These are phyloP conservation scores for Heliothis virescens DNA, from an alignment of 1,140 invertebrate species.

Conservation along the genomic window DNA sequence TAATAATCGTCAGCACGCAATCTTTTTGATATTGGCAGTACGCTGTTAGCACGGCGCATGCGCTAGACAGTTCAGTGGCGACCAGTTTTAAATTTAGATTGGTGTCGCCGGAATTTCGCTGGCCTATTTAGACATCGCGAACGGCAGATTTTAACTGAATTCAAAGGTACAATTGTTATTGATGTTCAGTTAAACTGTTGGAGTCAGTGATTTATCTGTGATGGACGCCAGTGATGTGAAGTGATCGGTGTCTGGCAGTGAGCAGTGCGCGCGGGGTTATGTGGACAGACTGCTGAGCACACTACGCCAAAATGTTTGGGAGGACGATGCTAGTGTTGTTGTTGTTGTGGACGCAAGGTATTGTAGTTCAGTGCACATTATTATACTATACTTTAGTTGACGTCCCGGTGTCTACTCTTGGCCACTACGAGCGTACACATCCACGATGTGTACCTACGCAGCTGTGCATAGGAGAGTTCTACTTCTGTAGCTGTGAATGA, in stretches of 20 bases:
- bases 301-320: constrained; percentile 43
- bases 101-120: constrained; percentile 72
- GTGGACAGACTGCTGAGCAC: constrained; percentile 13
- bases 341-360: constrained; percentile 66
- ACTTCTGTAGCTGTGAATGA: constrained; percentile 21
- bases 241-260: background rate
- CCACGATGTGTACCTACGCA: background rate
- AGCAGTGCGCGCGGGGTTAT: constrained; percentile 34
- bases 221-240: constrained; percentile 43
- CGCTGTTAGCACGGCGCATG: constrained; percentile 66
- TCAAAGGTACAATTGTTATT: constrained; percentile 54
- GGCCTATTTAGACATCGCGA: constrained; percentile 77
- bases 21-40: constrained; percentile 55
- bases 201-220: constrained; percentile 36
- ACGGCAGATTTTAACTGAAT: constrained; percentile 65
- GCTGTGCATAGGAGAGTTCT: constrained; percentile 24
- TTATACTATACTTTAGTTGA: constrained; percentile 23
- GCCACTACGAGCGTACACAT: constrained; percentile 15
- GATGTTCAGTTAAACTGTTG: constrained; percentile 41
- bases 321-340: constrained; percentile 49
- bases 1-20: constrained; percentile 42
- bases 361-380: constrained; percentile 30
- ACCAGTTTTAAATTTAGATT: constrained; percentile 80
- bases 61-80: constrained; percentile 66
- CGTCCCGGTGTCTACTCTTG: constrained; percentile 1